Base-by-base conservation (phyloP, 2,113 vertebrate species). In the Aleadryas rufinucha region DNA sequence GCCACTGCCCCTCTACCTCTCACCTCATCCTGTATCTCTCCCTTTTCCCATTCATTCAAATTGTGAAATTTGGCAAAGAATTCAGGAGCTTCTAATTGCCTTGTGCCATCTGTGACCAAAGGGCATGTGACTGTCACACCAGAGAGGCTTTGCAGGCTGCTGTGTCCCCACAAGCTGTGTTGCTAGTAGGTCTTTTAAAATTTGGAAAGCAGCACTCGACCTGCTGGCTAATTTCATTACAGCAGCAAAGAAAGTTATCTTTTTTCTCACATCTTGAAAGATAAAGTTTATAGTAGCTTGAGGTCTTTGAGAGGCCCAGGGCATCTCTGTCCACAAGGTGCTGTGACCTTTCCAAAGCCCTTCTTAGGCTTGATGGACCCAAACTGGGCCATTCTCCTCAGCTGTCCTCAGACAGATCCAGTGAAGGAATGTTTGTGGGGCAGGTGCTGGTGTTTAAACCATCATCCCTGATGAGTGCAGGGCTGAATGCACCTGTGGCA, bases 371-470 rank as follows among this genome's bases (percentile, higher is more conserved):
- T 19, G 24, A 57, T 28, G 31, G 41, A 30, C 24, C 24, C 57
- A 64, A 52, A 9, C 31, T 30, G 10, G 8, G 41, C 30, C 18
- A 1, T 39, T 75, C 17, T 59, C 9, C n/a, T 71, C 19, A 68
- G 42, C 61, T 52, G 47, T 37, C 12, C 53, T 50, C 35, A 42
- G 56, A 30, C 23, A 60, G 35, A 72, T 47, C 6, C 11, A 53
- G 4, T 5, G 18, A 72, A 61, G 30, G 19, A 26, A 30, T 6
- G 15, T 8, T 1, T 1, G 2, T 26, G 28, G 21, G 41, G n/a
- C 61, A 79, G 35, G 37, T 82, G 60, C 49, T 91, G 69, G 31
- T 47, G 27, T 69, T 91, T 39, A 78, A 91, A 14, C 30, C 16
- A 30, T 24, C 20, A 5, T 56, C n/a, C 56, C 33, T 63, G 39